A percentile compares a stretch with the other conserved stretches of the same genome.
phyloP scores from a whole-genome alignment of 1,140 invertebrate species.

The Muscidifurax raptorellus region DNA sequence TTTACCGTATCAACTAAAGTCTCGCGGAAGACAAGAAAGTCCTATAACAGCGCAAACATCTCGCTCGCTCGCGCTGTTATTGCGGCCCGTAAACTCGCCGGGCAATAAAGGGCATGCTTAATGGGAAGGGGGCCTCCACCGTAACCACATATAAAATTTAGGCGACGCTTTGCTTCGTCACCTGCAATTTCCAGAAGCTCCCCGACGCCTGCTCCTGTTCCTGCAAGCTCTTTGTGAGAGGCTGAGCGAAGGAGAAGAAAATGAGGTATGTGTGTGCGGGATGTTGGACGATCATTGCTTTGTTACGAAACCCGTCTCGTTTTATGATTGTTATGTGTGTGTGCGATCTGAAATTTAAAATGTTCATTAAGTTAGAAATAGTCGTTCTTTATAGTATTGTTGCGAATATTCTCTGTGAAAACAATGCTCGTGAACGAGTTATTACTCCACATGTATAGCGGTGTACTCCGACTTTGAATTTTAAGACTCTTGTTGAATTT shows the following conservation, averaged over 20 bases:
- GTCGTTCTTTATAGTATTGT: no score
- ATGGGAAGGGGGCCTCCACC: neutral
- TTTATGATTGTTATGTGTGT: neutral
- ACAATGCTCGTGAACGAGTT: no score
- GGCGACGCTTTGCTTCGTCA: constrained; percentile 7
- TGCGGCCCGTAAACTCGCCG: neutral
- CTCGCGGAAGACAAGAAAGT: neutral
- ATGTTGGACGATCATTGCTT: neutral
- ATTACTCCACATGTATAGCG: no score
- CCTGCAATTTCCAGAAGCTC: neutral
- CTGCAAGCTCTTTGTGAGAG: neutral
- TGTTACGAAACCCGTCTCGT: neutral
- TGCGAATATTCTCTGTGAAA: no score
- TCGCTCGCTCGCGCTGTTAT: neutral
- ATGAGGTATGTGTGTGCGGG: no score
- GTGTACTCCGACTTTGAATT: neutral
- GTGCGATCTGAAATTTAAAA: neutral
- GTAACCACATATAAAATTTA: constrained; percentile 3
- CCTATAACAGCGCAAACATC: neutral
- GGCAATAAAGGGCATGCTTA: constrained; percentile 12
- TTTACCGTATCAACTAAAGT: neutral
- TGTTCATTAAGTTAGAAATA: neutral
- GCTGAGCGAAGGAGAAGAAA: neutral
- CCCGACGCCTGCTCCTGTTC: neutral
- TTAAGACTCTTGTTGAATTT: neutral